phyloP scores from a whole-genome alignment of 2,797 vertebrate species.

The Eulemur mongoz region DNA sequence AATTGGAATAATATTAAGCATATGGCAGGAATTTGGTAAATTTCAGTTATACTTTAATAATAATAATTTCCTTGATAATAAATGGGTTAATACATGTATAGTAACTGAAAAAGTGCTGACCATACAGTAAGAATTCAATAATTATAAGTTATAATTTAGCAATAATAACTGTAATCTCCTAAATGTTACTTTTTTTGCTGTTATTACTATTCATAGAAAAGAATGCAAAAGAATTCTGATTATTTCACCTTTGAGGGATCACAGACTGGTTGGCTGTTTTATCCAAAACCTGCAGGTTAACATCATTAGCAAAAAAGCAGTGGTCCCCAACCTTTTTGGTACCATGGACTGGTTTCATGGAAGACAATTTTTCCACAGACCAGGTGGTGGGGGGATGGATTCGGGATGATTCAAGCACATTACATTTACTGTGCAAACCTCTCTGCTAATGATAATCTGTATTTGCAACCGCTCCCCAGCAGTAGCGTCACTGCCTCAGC shows the following conservation, averaged over 20 bases:
- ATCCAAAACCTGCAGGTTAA: background rate
- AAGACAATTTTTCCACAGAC: too few species aligned
- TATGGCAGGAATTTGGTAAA: background rate
- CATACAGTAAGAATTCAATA: background rate
- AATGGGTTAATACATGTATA: background rate
- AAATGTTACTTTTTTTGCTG: background rate
- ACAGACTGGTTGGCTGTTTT: background rate
- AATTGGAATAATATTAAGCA: background rate
- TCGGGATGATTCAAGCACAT: too few species aligned
- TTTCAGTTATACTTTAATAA: background rate
- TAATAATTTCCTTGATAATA: background rate
- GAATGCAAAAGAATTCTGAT: background rate
- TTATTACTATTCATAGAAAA: background rate
- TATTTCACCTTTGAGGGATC: background rate
- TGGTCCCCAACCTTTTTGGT: too few species aligned
- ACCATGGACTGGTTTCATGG: too few species aligned
- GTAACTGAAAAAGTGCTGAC: background rate
- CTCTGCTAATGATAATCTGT: too few species aligned
- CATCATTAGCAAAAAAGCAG: background rate
- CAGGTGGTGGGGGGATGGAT: too few species aligned
- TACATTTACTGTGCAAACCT: too few species aligned
- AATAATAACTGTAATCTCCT: background rate
- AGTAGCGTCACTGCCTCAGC: too few species aligned
- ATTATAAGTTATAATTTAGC: conserved; percentile 4
- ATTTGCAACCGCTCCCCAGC: too few species aligned